These are phyloP conservation scores for Neosilurus hyrtlii DNA, from an alignment of 2,797 vertebrate genomes.

Conservation along the genomic window DNA sequence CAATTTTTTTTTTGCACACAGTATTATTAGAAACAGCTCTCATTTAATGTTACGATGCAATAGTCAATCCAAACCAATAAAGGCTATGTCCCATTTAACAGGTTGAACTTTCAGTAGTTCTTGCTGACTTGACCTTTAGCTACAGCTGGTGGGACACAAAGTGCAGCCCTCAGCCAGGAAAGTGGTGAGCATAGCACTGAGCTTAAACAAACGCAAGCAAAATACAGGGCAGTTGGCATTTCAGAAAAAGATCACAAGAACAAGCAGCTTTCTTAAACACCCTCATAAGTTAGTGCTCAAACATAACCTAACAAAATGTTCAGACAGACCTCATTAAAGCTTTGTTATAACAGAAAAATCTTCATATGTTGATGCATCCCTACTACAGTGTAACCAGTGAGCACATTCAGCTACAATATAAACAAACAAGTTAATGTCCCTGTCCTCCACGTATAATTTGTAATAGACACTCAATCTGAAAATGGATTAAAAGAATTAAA, in stretches of 20 bases:
- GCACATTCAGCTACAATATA: background rate
- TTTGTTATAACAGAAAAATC: background rate
- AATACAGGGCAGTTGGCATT: constrained; percentile 35
- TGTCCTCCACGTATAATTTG: no score
- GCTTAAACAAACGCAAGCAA: constrained; percentile 35
- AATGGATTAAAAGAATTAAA: background rate
- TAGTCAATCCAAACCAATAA: background rate
- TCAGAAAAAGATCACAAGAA: constrained; percentile 11
- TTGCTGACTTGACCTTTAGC: constrained; percentile 50
- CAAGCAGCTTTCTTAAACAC: constrained; percentile 31
- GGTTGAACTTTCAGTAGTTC: constrained; percentile 40
- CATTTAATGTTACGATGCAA: background rate
- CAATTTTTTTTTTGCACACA: constrained; percentile 38
- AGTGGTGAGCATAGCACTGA: constrained; percentile 13
- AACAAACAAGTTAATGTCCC: background rate
- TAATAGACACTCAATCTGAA: background rate
- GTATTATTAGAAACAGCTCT: constrained; percentile 22
- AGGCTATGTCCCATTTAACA: constrained; percentile 25
- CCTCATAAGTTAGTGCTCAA: background rate
- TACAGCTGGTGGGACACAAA: constrained; percentile 33
- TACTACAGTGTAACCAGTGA: background rate
- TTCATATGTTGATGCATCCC: background rate
- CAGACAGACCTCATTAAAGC: background rate
- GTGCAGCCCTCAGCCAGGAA: constrained; percentile 34
- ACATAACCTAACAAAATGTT: background rate